phyloP scores from a whole-genome alignment of 2,888 invertebrate genomes.

The Dolichomitus sp. region DNA sequence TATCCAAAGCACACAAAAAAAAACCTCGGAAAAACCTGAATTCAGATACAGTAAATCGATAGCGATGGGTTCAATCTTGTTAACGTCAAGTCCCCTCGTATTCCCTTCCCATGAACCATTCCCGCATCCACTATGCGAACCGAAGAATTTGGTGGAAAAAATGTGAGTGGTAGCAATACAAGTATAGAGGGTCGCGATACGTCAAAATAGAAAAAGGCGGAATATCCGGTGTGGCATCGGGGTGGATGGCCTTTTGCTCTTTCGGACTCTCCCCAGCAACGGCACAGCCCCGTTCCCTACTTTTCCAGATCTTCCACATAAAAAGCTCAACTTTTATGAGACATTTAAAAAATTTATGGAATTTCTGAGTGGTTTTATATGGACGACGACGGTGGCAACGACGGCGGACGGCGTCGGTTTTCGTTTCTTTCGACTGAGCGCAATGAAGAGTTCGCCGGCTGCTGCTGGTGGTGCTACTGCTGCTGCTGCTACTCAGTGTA shows the following conservation, averaged over 20 bases:
- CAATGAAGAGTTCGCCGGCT: conserved; percentile 51
- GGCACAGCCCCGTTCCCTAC: not conserved
- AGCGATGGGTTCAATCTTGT: conserved; percentile 20
- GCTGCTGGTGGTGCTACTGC: conserved; percentile 19
- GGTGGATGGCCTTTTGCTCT: conserved; percentile 18
- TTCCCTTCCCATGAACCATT: not conserved
- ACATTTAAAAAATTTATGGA: conserved; percentile 80
- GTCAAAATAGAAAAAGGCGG: conserved; percentile 65
- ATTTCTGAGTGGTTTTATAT: conserved; percentile 77
- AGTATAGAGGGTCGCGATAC: conserved; percentile 25
- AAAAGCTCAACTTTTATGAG: conserved; percentile 75
- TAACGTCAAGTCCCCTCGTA: conserved; percentile 13
- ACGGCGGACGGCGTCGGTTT: conserved; percentile 35
- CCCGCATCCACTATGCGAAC: not conserved
- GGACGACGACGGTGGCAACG: conserved; percentile 34
- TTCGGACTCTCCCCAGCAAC: not conserved
- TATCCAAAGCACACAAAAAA: not conserved
- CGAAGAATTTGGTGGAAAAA: conserved; percentile 14
- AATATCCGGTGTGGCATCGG: conserved; percentile 30
- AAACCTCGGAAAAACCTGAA: not conserved
- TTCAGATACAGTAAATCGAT: conserved; percentile 19
- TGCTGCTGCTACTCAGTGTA: conserved; percentile 18
- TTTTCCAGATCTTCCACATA: conserved; percentile 36
- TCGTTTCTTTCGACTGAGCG: conserved; percentile 43
- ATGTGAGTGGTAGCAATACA: conserved; percentile 7